Percentiles rank a stretch among this genome's conserved stretches.
phyloP scores from a whole-genome alignment of 2,797 vertebrate species.

The Poecilia picta region DNA sequence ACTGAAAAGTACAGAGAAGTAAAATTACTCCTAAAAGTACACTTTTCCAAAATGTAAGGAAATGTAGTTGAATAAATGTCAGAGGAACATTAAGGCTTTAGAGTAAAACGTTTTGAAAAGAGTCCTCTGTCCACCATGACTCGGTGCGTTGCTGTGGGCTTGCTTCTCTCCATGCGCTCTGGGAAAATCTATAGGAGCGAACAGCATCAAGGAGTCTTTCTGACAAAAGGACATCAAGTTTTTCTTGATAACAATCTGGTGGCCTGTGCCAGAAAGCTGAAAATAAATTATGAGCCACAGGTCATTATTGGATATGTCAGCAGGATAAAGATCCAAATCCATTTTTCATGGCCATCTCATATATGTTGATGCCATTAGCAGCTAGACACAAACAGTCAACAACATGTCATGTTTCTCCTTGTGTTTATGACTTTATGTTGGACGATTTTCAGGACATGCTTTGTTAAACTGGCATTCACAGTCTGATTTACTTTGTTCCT shows the following conservation, averaged over 20 bases:
- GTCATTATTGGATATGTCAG: not conserved
- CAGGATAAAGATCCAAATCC: not conserved
- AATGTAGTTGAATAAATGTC: too few relatives aligned
- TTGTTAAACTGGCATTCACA: not conserved
- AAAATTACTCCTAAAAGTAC: too few relatives aligned
- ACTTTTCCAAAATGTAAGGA: too few relatives aligned
- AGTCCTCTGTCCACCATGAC: not conserved
- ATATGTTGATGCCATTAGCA: not conserved
- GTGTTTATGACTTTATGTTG: constrained; percentile 17
- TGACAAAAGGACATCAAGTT: not conserved
- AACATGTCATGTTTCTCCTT: constrained; percentile 15
- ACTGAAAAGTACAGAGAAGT: too few relatives aligned
- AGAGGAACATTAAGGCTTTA: too few relatives aligned
- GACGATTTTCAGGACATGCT: not conserved
- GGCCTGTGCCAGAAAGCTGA: not conserved
- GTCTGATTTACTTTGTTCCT: constrained; percentile 5
- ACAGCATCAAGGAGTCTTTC: not conserved
- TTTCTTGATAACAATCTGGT: not conserved
- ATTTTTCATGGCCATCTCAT: not conserved
- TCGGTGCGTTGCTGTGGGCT: not conserved
- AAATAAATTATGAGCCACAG: not conserved
- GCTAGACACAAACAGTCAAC: not conserved
- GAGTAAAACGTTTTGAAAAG: not conserved
- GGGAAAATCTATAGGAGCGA: not conserved
- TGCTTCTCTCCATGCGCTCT: not conserved